Evolutionary conservation across 2,888 invertebrate genomes (phyloP).

Genomic region (Bursaphelenchus okinawaensis): DNA sequence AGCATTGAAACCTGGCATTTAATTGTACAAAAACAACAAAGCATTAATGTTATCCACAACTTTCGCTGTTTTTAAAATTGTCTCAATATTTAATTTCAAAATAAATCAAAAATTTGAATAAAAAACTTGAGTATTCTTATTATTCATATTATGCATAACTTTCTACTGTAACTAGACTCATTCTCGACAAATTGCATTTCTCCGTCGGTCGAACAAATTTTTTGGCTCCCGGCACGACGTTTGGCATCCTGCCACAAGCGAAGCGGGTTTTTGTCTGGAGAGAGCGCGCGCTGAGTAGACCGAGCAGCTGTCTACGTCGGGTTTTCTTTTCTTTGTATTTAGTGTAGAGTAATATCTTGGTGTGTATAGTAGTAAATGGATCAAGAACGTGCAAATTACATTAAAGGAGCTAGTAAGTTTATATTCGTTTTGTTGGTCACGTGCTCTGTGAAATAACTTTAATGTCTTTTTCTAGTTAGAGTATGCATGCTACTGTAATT

Average conservation of each 20-base stretch:
- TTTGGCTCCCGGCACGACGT: no score
- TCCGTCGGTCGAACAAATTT: no score
- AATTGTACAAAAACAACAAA: no score
- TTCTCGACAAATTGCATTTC: no score
- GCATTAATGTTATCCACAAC: no score
- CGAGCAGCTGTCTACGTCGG: background rate
- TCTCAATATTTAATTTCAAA: no score
- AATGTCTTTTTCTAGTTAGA: background rate
- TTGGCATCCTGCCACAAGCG: background rate
- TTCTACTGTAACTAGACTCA: no score
- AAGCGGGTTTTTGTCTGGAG: background rate
- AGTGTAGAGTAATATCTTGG: background rate
- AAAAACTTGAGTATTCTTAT: no score
- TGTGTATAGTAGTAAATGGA: slow-evolving; percentile 3
- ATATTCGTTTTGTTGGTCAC: background rate
- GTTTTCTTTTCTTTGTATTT: background rate
- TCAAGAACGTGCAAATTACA: slow-evolving; percentile 20
- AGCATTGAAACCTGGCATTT: no score
- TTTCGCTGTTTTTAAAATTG: no score
- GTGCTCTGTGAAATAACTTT: background rate
- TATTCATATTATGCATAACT: no score
- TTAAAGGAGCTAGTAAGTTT: slow-evolving; percentile 13
- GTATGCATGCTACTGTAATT: background rate
- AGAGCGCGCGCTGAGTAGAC: background rate
- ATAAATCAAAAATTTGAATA: no score